Percentiles rank a stretch among this genome's conserved stretches.
These are phyloP conservation scores for Aporrectodea caliginosa DNA, from an alignment of 1,140 invertebrate species.

Conservation along the genomic window DNA sequence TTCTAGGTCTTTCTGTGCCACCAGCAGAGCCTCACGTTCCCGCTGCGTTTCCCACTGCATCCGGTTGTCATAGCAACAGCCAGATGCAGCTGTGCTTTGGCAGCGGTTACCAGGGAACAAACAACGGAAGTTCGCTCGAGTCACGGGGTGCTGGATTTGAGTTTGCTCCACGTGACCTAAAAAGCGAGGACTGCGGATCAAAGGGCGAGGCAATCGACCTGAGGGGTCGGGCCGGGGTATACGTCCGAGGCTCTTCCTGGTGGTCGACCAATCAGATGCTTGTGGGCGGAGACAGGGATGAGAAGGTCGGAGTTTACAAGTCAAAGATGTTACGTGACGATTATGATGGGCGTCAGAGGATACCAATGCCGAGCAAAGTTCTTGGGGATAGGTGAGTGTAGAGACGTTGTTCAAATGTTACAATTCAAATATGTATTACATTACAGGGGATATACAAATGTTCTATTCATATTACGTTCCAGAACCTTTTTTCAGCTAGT, in stretches of 20 bases:
- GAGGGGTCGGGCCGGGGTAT: neutral
- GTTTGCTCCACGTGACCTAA: neutral
- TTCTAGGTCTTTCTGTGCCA: neutral
- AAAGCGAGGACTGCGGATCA: neutral
- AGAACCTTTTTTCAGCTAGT: too few species aligned
- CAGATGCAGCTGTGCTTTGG: neutral
- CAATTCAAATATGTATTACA: too few species aligned
- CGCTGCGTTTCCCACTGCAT: neutral
- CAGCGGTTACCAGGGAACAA: neutral
- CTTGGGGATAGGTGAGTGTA: neutral
- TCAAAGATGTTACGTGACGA: neutral
- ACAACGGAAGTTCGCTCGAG: too few species aligned
- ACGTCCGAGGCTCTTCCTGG: neutral
- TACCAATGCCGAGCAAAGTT: neutral
- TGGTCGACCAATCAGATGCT: neutral
- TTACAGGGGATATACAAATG: too few species aligned
- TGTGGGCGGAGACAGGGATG: neutral
- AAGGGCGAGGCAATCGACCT: neutral
- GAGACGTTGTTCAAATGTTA: too few species aligned
- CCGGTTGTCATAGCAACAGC: neutral
- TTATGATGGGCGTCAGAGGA: neutral
- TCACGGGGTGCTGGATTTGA: too few species aligned
- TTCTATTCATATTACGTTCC: too few species aligned
- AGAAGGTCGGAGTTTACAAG: neutral
- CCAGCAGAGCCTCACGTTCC: neutral